Evolutionary conservation across 2,888 invertebrate species (phyloP).

Genomic region (Drosophila kanekoi): DNA sequence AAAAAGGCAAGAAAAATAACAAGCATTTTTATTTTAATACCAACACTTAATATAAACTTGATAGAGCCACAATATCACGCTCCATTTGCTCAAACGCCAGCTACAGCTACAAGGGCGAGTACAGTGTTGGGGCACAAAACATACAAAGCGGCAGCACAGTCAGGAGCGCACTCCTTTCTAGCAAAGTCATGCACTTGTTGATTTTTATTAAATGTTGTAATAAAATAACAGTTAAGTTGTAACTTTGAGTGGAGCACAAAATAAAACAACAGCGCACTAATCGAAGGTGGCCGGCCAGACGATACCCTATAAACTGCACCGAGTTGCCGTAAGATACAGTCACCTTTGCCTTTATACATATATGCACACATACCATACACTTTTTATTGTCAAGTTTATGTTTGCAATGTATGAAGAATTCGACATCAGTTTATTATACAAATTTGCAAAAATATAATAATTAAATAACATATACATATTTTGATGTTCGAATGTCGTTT

Average conservation of each 20-base stretch:
- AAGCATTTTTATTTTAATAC: conserved; percentile 81
- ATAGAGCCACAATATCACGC: conserved; percentile 82
- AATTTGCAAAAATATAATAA: too few relatives aligned
- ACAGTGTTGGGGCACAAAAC: conserved; percentile 21
- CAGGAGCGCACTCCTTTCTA: conserved; percentile 57
- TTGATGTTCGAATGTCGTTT: too few relatives aligned
- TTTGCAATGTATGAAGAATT: too few relatives aligned
- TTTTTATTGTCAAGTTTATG: too few relatives aligned
- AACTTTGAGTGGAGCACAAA: conserved; percentile 76
- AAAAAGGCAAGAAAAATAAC: conserved; percentile 79
- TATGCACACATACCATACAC: not conserved
- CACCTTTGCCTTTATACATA: not conserved
- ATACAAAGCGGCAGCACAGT: conserved; percentile 9
- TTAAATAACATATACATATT: too few relatives aligned
- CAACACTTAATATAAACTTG: conserved; percentile 81
- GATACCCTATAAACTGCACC: not conserved
- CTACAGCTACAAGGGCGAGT: conserved; percentile 40
- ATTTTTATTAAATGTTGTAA: conserved; percentile 81
- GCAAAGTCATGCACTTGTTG: conserved; percentile 79
- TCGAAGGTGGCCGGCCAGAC: not conserved
- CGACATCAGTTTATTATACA: too few relatives aligned
- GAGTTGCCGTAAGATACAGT: too few relatives aligned
- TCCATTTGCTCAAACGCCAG: conserved; percentile 74
- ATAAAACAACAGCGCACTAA: conserved; percentile 46
- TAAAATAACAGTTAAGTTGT: conserved; percentile 82